These are phyloP conservation scores for Cordilura impudica DNA, from an alignment of 2,888 invertebrate species.

Conservation along the genomic window DNA sequence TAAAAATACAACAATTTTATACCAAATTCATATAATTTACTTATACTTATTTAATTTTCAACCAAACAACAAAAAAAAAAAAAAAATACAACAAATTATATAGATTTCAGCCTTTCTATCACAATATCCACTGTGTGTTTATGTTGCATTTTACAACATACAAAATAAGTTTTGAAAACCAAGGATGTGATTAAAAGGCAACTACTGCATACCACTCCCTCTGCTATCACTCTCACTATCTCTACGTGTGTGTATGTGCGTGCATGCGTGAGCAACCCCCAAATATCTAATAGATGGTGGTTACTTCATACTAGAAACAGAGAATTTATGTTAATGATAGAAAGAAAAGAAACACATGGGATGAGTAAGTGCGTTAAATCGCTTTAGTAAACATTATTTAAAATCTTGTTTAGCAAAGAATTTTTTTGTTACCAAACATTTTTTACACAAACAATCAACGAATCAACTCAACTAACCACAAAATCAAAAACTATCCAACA, in stretches of 20 bases:
- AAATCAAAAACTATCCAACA: conserved; percentile 15
- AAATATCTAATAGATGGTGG: conserved; percentile 55
- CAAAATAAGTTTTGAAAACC: conserved; percentile 43
- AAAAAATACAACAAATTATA: conserved; percentile 49
- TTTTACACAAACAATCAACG: conserved; percentile 50
- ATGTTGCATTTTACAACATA: conserved; percentile 47
- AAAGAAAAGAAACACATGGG: conserved; percentile 44
- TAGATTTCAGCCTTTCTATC: conserved; percentile 59
- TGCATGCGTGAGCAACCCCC: conserved; percentile 56
- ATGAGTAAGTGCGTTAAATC: conserved; percentile 60
- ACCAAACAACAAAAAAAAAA: conserved; percentile 19
- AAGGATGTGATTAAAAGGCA: conserved; percentile 49
- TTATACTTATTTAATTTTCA: conserved; percentile 48
- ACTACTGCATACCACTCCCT: conserved; percentile 47
- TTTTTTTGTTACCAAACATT: conserved; percentile 61
- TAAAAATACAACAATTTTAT: conserved; percentile 16
- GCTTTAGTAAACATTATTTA: conserved; percentile 56
- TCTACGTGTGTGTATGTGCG: conserved; percentile 44
- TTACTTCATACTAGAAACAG: conserved; percentile 20
- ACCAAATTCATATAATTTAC: conserved; percentile 35
- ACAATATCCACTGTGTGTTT: conserved; percentile 46
- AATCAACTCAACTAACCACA: conserved; percentile 12
- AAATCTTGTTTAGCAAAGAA: conserved; percentile 59
- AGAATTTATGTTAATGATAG: conserved; percentile 42
- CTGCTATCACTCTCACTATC: conserved; percentile 40